Conservation (phyloP, 2,113 vertebrate genomes). For the Dipodomys ordii region DNA sequence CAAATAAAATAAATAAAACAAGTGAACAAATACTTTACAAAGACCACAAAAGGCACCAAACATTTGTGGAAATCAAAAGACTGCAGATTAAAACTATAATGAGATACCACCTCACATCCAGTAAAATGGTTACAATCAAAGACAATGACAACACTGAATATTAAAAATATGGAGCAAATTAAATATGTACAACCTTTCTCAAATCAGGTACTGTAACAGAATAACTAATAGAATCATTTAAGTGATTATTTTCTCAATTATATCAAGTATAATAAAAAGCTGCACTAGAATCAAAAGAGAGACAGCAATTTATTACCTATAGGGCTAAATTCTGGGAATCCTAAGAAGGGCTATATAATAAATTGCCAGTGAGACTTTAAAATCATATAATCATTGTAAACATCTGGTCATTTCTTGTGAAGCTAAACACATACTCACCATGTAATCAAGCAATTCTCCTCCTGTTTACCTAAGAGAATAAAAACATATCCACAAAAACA, state of each 20-base stretch:
- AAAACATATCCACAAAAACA: not conserved
- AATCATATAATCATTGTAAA: not conserved
- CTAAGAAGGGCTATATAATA: not conserved
- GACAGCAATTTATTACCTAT: not conserved
- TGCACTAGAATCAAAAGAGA: not conserved
- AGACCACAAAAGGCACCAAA: not conserved
- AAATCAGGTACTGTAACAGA: not conserved
- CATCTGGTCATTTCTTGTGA: not conserved
- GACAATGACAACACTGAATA: not conserved
- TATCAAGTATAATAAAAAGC: not conserved
- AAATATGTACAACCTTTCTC: not conserved
- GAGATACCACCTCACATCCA: not conserved
- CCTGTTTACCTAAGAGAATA: no score
- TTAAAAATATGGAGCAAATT: not conserved
- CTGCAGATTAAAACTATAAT: not conserved
- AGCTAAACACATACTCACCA: not conserved
- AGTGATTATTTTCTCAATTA: not conserved
- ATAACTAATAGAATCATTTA: not conserved
- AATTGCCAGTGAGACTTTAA: not conserved
- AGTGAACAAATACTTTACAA: not conserved
- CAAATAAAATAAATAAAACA: not conserved
- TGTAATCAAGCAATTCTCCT: no score
- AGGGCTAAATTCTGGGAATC: not conserved
- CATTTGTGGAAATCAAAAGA: not conserved
- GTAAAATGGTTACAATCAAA: not conserved